Evolutionary conservation across 2,797 vertebrate genomes (phyloP), one percentile per base, ranked within the genome.

Genomic region (Rhyacichthys aspro): DNA sequence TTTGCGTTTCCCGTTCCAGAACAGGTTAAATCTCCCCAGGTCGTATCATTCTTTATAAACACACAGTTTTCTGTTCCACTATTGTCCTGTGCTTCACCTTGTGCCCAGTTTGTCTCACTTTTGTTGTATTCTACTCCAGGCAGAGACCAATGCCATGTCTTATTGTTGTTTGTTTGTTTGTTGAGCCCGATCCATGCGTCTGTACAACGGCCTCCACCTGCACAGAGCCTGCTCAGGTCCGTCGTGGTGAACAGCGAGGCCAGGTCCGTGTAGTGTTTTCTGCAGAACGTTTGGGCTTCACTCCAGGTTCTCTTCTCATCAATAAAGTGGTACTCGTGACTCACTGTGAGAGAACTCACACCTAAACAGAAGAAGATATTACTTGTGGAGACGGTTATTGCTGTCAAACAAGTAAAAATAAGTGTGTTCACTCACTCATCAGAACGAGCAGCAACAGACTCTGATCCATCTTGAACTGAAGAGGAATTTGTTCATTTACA

Each of bases 131-230:
- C 5, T 19, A 28, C 12, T 0, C 46, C 38, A 0, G 48, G 34
- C 43, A 44, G 58, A 67, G 85, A 79, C 80, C 87, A 84, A 28
- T n/a, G 17, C 83, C 78, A 82, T 2, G 0, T 11, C 12, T 2
- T 11, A 1, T 38, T 2, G 3, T 43, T 0, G 0, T 0, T 0
- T 2, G 0, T 1, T 65, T 1, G 3, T 11, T 16, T 1, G n/a
- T 0, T 7, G 33, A 82, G 48, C 36, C 80, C 83, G 9, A 78
- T 83, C 86, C 86, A 86, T 38, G 45, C 68, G 14, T 12, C 49
- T 0, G 0, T 4, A 32, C 12, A 0, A 16, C 0, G 8, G 1
- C 0, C 0, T 17, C 5, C 8, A 9, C 0, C 3, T 0, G 33
- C 5, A 0, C 0, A 0, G 15, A 81, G 19, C 11, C 16, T 68